Evolutionary conservation across 2,113 vertebrate genomes (phyloP), one percentile per base, ranked within the genome.

Genomic region (Brachyhypopomus gauderio): DNA sequence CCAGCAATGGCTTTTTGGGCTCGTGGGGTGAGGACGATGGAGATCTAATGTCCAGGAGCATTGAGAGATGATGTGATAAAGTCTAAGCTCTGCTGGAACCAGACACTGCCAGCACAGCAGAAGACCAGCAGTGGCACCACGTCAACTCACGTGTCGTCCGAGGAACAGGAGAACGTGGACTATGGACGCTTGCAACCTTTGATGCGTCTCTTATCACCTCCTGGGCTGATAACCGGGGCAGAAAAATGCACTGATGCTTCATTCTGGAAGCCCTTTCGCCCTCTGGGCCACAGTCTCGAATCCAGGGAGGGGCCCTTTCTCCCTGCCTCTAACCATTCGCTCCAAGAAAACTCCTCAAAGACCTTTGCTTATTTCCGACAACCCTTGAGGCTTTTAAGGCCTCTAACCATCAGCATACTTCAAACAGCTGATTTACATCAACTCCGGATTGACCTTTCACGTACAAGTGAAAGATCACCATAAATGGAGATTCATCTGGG

Each of bases 151-250:
- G 1, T 0, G 52, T 56, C 17, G 1, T 27, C 69, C 58, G 12
- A 58, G 30, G 34, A 66, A 41, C 30, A 23, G 38, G 71, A 66
- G 7, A 66, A 27, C 22, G 25, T 55, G 79, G 45, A 78, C 70
- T 77, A 64, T 41, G 52, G 48, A 60, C 60, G 22, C 27, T 62
- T 78, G 5, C 25, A 73, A 83, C 85, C 82, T 86, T 86, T 86
- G 85, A 78, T 23, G 75, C 11, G 25, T 56, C 34, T 20, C 56
- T 83, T 86, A 86, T 86, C 85, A 59, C 20, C 69, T 20, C 17
- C 55, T 7, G 25, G n/a, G 20, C 63, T 56, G 71, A 86, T 84
- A 86, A 85, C 45, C 45, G 45, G 45, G 17, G 58, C n/a, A 60
- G 23, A 78, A 48, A 77, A 81, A 60, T 45, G 60, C 36, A 73